A percentile compares a stretch with the other conserved stretches of the same genome.
These are phyloP conservation scores for Macaria notata DNA, from an alignment of 2,888 invertebrate genomes.

Conservation along the genomic window DNA sequence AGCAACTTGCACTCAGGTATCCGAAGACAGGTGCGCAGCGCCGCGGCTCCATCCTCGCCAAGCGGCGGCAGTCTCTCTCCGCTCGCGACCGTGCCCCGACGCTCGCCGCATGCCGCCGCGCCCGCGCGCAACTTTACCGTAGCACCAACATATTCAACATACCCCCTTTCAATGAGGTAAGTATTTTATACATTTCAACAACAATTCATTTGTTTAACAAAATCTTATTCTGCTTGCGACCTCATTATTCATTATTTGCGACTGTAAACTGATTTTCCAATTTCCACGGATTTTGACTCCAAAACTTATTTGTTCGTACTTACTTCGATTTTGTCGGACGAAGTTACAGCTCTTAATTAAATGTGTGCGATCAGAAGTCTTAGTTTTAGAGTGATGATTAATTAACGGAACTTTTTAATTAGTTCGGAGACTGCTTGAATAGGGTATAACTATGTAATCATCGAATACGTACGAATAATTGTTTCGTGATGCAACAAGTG, in stretches of 20 bases:
- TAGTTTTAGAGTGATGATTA: constrained; percentile 27
- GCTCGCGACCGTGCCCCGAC: constrained; percentile 38
- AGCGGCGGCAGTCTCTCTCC: constrained; percentile 20
- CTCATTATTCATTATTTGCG: constrained; percentile 11
- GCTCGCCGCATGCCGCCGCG: constrained; percentile 40
- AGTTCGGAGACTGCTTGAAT: constrained; percentile 27
- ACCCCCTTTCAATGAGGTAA: constrained; percentile 60
- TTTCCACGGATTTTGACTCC: constrained; percentile 10
- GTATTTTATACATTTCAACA: constrained; percentile 22
- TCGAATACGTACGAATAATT: constrained; percentile 27
- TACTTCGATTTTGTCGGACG: too few species aligned
- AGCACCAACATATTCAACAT: constrained; percentile 30
- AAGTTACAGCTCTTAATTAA: not conserved
- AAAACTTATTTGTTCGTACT: too few species aligned
- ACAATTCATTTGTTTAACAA: too few species aligned
- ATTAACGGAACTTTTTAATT: constrained; percentile 40
- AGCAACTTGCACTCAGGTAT: constrained; percentile 3
- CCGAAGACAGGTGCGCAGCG: constrained; percentile 7
- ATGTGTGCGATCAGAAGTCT: not conserved
- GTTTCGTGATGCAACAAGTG: constrained; percentile 38
- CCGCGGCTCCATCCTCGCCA: constrained; percentile 24
- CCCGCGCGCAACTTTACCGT: constrained; percentile 44
- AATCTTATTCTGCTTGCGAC: constrained; percentile 11
- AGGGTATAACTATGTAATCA: constrained; percentile 29
- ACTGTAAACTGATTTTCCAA: constrained; percentile 2